Conservation (phyloP, 2,797 vertebrate species). For the Decapterus maruadsi region DNA sequence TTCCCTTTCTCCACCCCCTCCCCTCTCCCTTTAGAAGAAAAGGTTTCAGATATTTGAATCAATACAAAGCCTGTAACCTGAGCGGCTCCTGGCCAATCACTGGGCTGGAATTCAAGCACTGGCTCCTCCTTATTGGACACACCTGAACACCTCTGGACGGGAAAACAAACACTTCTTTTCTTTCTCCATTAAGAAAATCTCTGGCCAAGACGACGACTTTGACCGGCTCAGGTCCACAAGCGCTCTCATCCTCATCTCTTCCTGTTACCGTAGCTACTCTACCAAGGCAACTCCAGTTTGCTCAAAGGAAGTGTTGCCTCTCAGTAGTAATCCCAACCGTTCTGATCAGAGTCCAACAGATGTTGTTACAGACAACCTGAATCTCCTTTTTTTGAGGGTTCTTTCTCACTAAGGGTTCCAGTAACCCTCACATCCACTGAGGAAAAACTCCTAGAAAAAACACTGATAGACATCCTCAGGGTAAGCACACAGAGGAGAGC, state of each 20-base stretch:
- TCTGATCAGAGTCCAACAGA: constrained; percentile 53
- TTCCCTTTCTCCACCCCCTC: not conserved
- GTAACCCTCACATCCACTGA: no score
- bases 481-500: no score
- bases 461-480: no score
- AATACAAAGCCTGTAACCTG: constrained; percentile 71
- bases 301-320: constrained; percentile 34
- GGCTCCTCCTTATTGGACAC: constrained; percentile 51
- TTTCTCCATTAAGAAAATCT: constrained; percentile 11
- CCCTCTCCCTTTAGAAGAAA: constrained; percentile 9
- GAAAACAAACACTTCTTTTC: constrained; percentile 41
- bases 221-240: constrained; percentile 3
- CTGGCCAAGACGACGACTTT: no score
- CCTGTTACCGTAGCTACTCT: not conserved
- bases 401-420: no score
- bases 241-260: constrained; percentile 17
- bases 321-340: constrained; percentile 21
- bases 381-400: no score
- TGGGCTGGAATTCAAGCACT: constrained; percentile 38
- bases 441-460: no score
- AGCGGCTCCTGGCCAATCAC: constrained; percentile 67
- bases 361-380: no score
- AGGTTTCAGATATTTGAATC: constrained; percentile 80
- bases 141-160: constrained; percentile 52
- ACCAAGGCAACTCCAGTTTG: constrained; percentile 29